phyloP scores from a whole-genome alignment of 1,140 invertebrate species.

The Drosophila cardini region DNA sequence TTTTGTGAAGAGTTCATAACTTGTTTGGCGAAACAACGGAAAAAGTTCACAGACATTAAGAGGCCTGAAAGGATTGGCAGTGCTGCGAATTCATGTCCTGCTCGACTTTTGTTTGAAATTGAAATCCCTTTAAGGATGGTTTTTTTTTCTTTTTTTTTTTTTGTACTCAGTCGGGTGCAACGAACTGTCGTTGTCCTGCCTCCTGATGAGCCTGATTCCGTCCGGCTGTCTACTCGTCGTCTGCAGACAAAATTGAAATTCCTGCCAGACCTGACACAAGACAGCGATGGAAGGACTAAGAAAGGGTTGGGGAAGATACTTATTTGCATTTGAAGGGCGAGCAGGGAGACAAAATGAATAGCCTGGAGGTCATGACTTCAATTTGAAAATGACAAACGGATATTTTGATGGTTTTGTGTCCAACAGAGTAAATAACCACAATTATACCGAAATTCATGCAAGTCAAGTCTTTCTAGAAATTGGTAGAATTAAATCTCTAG shows the following conservation, averaged over 20 bases:
- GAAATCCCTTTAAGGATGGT: slow-evolving; percentile 55
- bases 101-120: slow-evolving; percentile 62
- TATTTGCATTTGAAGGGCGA: slow-evolving; percentile 62
- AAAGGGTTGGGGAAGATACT: background rate
- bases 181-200: slow-evolving; percentile 59
- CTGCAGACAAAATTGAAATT: slow-evolving; percentile 30
- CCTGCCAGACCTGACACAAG: slow-evolving; percentile 20
- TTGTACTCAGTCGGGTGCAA: slow-evolving; percentile 58
- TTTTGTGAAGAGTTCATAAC: slow-evolving; percentile 47
- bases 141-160: slow-evolving; percentile 15
- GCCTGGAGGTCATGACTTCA: slow-evolving; percentile 73
- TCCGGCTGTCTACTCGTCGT: slow-evolving; percentile 47
- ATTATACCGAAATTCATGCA: slow-evolving; percentile 11
- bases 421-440: slow-evolving; percentile 20
- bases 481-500: slow-evolving; percentile 4
- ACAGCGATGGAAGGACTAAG: background rate
- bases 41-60: slow-evolving; percentile 78
- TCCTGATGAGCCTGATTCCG: slow-evolving; percentile 32
- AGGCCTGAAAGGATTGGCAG: slow-evolving; percentile 48
- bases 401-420: slow-evolving; percentile 31
- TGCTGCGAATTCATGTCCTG: slow-evolving; percentile 45
- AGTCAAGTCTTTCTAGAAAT: background rate
- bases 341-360: slow-evolving; percentile 15
- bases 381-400: slow-evolving; percentile 48
- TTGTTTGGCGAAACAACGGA: slow-evolving; percentile 60